These are phyloP conservation scores for Cybosia mesomella DNA, from an alignment of 2,888 invertebrate genomes.

Conservation along the genomic window DNA sequence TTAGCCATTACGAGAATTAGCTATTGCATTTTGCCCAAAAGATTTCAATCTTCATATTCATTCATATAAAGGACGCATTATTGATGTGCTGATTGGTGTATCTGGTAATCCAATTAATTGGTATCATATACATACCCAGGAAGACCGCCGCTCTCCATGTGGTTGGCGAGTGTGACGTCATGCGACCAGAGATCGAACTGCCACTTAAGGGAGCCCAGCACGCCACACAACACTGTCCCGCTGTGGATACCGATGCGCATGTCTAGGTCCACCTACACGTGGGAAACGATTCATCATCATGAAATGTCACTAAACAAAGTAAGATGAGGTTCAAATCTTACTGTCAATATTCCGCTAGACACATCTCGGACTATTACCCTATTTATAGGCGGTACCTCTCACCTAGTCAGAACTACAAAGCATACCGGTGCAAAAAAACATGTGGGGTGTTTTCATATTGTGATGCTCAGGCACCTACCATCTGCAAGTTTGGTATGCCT, in stretches of 20 bases:
- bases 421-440: no score
- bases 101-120: no score
- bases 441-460: no score
- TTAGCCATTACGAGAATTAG: not conserved
- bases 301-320: no score
- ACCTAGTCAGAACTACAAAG: no score
- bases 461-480: no score
- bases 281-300: not conserved
- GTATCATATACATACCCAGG: constrained; percentile 91
- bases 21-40: not conserved
- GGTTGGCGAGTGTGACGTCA: constrained; percentile 98
- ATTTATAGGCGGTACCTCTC: no score
- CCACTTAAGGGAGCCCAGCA: constrained; percentile 96
- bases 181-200: constrained; percentile 98
- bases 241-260: constrained; percentile 99
- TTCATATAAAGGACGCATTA: no score
- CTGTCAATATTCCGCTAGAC: no score
- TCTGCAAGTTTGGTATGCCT: no score
- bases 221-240: constrained; percentile 98
- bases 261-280: constrained; percentile 94
- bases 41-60: not conserved
- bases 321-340: no score
- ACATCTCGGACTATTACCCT: no score
- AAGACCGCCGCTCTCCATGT: constrained; percentile 98
- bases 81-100: not conserved